Base-by-base conservation (phyloP, 2,797 vertebrate species). In the Sebastes alutus region DNA sequence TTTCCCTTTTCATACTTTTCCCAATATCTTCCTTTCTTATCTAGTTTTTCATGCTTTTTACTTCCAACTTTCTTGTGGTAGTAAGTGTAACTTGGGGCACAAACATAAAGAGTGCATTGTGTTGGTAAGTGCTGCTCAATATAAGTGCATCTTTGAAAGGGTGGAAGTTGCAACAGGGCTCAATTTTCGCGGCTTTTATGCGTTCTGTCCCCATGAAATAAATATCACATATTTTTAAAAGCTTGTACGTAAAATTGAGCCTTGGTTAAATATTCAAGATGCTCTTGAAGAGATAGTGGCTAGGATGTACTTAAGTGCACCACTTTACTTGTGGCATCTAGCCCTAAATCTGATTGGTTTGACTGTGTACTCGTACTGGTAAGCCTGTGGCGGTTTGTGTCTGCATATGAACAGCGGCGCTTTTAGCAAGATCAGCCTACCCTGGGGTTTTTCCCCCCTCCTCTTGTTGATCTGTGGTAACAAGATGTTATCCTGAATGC, bases 151-250 rank as follows among this genome's bases (percentile, higher is more conserved):
- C 87, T 90, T 75, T 82, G 46, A 87, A 88, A 83, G 74, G 25
- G 38, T 35, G 42, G 27, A 49, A 78, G 76, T 88, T 77, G 92
- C 89, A 94, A 93, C 91, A 92, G 77, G 87, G 71, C 74, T 87
- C 63, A 78, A 68, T 91, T 92, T 92, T 83, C n/a, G 32, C 6
- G 5, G 85, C 86, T 94, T 94, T 95, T 93, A 95, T 80, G 86
- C 92, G 87, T 94, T 95, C 94, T 94, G 94, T 95, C 84, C 86
- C 92, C 92, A 96, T 96, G 83, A 96, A 96, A 96, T 95, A 96
- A 96, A 96, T 90, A 96, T 96, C 88, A 89, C 85, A 74, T 85
- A 76, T 49, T 94, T 95, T 95, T 95, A 95, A 96, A 95, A 95
- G 92, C 92, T 69, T 92, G 88, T 89, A 87, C 38, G 69, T 92